Evolutionary conservation across 2,888 invertebrate species (phyloP), one percentile per base, ranked within the genome.

Genomic region (Morpho deidamia): DNA sequence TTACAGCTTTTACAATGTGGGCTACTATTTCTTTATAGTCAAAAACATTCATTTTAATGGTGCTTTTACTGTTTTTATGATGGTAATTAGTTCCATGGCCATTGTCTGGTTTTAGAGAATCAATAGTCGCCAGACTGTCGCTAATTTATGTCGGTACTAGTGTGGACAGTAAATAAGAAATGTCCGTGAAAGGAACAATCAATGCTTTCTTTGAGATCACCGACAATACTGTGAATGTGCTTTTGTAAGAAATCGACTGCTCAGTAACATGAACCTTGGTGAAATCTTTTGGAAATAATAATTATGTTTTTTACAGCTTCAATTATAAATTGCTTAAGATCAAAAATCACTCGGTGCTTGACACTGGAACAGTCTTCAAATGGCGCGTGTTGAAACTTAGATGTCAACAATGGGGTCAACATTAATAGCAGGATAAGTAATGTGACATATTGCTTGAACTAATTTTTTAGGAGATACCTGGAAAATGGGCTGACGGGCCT

Each of bases 41-140:
- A 51, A 65, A 64, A 68, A 65, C 59, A 57, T 56, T 58, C 59
- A 23, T 23, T 23, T 23, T 23, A 23, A 23, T 23, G 23, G 23
- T 23, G 23, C 23, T 5, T 23, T 23, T 23, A 23, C 23, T 23
- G 23, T 67, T 71, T 73, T 71, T 72, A 74, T 65, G 63, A 61
- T 53, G 60, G 59, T 78, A 78, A 84, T 83, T 81, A 81, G 80
- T 81, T 78, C 69, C 64, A 70, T 71, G 69, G 66, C 62, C 59
- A 67, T 72, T 76, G 73, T 73, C 60, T 65, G 56, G 57, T 23
- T 58, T 39, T 56, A 65, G 60, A 53, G 56, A 55, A 64, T 63
- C 60, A 59, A 63, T 62, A 62, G 68, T 65, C 63, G 59, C 44
- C 55, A 35, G 60, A 60, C 67, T 63, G 67, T 65, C 56, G 55